Evolutionary conservation across 1,140 invertebrate genomes (phyloP).

Genomic region (Drosophila ananassae): DNA sequence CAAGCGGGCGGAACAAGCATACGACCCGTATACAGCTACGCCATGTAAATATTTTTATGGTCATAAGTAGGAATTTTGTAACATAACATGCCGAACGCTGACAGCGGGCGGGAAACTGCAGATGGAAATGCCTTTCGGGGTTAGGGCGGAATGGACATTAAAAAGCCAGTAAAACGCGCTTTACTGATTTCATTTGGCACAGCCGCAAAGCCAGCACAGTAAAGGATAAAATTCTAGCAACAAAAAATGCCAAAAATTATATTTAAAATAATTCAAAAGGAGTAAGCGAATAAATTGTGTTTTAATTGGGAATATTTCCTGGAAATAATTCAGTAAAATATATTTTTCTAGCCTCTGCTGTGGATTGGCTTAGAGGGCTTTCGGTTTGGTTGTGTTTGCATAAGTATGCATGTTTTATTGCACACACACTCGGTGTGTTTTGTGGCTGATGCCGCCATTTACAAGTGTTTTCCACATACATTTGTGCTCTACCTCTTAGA

Average conservation of each 20-base stretch:
- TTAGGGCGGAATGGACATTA: conserved; percentile 58
- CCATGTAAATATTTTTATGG: conserved; percentile 82
- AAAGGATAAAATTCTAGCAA: not conserved
- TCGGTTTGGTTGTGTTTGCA: conserved; percentile 44
- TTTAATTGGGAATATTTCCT: no score
- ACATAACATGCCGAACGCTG: conserved; percentile 34
- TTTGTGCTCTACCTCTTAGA: conserved; percentile 15
- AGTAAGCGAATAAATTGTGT: no score
- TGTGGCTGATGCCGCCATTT: conserved; percentile 74
- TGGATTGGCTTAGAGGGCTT: not conserved
- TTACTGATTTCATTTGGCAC: conserved; percentile 76
- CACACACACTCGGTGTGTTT: conserved; percentile 68
- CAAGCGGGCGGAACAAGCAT: conserved; percentile 46
- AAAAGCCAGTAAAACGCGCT: conserved; percentile 78
- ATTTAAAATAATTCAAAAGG: not conserved
- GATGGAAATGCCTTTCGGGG: conserved; percentile 22
- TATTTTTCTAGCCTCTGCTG: conserved; percentile 14
- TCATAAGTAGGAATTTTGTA: conserved; percentile 79
- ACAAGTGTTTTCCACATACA: conserved; percentile 68
- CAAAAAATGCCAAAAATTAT: not conserved
- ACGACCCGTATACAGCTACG: conserved; percentile 29
- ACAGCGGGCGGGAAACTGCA: conserved; percentile 37
- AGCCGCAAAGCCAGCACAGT: not conserved
- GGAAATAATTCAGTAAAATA: not conserved
- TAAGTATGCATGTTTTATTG: conserved; percentile 80